These are phyloP conservation scores for Callaeas wilsoni DNA, from an alignment of 2,113 vertebrate species.

Conservation along the genomic window DNA sequence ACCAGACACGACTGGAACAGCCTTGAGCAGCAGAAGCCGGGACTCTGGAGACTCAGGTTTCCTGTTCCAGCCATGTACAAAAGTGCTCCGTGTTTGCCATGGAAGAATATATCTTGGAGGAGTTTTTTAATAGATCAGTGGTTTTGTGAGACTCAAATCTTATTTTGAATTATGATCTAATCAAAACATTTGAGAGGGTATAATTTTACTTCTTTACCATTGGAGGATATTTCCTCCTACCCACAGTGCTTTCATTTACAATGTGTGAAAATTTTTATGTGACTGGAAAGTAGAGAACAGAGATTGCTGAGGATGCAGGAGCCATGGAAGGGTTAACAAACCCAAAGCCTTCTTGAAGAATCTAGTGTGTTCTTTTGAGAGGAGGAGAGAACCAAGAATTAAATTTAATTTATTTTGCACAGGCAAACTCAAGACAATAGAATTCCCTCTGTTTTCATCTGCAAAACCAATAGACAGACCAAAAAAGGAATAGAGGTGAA, in stretches of 20 bases:
- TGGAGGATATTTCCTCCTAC: background rate
- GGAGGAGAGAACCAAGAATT: background rate
- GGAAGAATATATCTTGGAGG: background rate
- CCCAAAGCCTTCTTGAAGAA: background rate
- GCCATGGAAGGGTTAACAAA: slow-evolving; percentile 12
- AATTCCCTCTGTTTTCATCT: slow-evolving; percentile 50
- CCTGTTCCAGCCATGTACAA: background rate
- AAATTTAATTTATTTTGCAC: slow-evolving; percentile 44
- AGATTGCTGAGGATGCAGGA: background rate
- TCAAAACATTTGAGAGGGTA: background rate
- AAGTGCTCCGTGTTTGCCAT: background rate
- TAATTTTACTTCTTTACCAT: background rate
- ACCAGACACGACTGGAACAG: background rate
- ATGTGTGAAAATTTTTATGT: background rate
- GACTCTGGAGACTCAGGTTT: background rate
- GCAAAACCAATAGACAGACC: slow-evolving; percentile 22
- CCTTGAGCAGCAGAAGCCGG: background rate
- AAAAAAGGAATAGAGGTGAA: slow-evolving; percentile 44
- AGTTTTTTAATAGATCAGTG: background rate
- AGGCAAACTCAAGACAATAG: slow-evolving; percentile 42
- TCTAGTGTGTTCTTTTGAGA: background rate
- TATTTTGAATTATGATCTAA: background rate
- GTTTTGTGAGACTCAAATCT: background rate
- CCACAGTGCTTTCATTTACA: background rate
- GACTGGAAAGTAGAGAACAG: background rate